Evolutionary conservation across 2,888 invertebrate species (phyloP), one percentile per base, ranked within the genome.

Genomic region (Stenurella melanura): DNA sequence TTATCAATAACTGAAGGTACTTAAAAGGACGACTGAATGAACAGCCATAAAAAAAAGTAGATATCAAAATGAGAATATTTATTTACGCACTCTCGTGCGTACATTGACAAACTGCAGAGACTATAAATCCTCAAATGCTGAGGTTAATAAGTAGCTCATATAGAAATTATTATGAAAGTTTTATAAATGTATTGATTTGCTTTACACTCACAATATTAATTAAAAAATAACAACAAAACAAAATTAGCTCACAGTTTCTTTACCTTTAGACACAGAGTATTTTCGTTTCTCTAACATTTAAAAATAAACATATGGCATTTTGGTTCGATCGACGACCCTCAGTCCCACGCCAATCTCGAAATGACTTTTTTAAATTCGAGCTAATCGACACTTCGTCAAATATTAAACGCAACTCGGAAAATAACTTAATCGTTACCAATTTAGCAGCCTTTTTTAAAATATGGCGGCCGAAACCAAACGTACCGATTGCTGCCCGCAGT

Each of bases 31-130:
- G 12, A 50, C 50, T 58, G 58, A 3, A 11, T 19, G 18, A 30
- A 19, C 50, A 67, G 69, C 19, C 7, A 50, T 67, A 58, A 72
- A 72, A 68, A 76, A 74, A 70, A 79, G 66, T 66, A 64, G 73
- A 72, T 67, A 78, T 86, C 84, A 86, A 87, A 87, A 86, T 87
- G 86, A 87, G 84, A 86, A 87, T 87, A 87, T 87, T 87, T 87
- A 87, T 87, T 87, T 82, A 85, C 86, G 84, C 83, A 84, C 83
- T 80, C 77, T 75, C 76, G 82, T 85, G 84, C 85, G 85, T 81
- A 85, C 85, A 87, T 85, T 86, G 84, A 87, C 86, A 85, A 85
- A 84, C 85, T 85, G 86, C 86, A 86, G 84, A 85, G 85, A 84
- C 82, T 83, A 83, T 84, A 84, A 83, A 84, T 82, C 82, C 85